Percentiles rank a stretch among this genome's conserved stretches.
phyloP scores from a whole-genome alignment of 2,888 invertebrate species.

The Physocephala rufipes region DNA sequence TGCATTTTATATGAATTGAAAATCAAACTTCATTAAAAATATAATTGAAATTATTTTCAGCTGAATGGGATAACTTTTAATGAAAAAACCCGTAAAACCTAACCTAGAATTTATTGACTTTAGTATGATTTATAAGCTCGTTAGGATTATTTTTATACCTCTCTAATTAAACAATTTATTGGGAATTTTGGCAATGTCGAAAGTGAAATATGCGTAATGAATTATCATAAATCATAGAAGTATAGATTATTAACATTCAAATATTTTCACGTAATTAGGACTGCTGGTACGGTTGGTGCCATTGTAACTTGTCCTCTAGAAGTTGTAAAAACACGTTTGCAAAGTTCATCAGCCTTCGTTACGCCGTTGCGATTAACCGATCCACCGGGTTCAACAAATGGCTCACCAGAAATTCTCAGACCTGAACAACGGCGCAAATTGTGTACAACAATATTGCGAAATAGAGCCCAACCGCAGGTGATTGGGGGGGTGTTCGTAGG shows the following conservation, averaged over 20 bases:
- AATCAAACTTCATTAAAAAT: no score
- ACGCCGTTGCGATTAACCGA: conserved; percentile 67
- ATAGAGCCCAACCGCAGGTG: conserved; percentile 76
- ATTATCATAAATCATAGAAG: no score
- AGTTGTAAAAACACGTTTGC: conserved; percentile 96
- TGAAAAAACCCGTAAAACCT: not conserved
- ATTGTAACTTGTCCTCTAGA: conserved; percentile 97
- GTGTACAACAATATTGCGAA: conserved; percentile 76
- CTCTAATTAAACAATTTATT: no score
- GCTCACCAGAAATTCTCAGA: conserved; percentile 67
- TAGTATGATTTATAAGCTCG: no score
- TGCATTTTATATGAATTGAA: no score
- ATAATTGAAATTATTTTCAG: no score
- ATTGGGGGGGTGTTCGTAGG: conserved; percentile 66
- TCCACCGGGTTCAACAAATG: conserved; percentile 57
- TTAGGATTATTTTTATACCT: no score
- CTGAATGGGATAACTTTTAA: no score
- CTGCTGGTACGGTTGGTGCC: conserved; percentile 96
- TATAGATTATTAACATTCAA: no score
- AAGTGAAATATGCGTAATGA: not conserved
- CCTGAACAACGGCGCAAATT: conserved; percentile 76
- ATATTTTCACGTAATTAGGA: conserved; percentile 69
- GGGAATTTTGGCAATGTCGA: no score
- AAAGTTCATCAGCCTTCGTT: conserved; percentile 82
- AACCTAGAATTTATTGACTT: no score